Percentiles rank a stretch among this genome's conserved stretches.
Conservation (phyloP, 1,140 invertebrate genomes). For the Mizuhopecten yessoensis region DNA sequence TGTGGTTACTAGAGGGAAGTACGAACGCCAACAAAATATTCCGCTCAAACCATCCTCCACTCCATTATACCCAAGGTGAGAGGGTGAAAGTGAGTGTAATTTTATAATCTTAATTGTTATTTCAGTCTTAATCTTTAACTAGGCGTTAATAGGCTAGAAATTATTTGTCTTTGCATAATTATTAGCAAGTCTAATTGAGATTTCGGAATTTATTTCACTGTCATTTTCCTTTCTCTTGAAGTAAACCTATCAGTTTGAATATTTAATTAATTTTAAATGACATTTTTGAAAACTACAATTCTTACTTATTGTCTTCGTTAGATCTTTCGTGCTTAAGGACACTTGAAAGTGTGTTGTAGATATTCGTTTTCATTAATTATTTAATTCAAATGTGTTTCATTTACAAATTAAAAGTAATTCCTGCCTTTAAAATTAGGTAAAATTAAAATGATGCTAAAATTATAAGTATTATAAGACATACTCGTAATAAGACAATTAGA, state of each 20-base stretch:
- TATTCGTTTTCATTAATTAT: background rate
- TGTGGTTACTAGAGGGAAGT: conserved; percentile 9
- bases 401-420: background rate
- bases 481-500: background rate
- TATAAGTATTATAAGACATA: background rate
- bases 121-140: background rate
- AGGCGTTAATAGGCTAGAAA: too few species aligned
- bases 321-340: background rate
- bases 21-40: background rate
- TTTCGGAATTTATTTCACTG: too few species aligned
- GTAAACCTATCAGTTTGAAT: too few species aligned
- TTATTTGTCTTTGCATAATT: too few species aligned
- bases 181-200: too few species aligned
- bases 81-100: conserved; percentile 38
- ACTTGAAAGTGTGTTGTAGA: background rate
- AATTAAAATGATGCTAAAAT: background rate
- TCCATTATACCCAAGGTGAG: conserved; percentile 16
- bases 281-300: too few species aligned
- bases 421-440: background rate
- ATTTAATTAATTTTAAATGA: too few species aligned
- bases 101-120: conserved; percentile 24
- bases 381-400: background rate
- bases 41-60: background rate
- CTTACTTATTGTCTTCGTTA: background rate
- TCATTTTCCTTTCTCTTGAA: too few species aligned